Base-by-base conservation (phyloP, 2,888 invertebrate genomes). In the Polylopha cassiicola region DNA sequence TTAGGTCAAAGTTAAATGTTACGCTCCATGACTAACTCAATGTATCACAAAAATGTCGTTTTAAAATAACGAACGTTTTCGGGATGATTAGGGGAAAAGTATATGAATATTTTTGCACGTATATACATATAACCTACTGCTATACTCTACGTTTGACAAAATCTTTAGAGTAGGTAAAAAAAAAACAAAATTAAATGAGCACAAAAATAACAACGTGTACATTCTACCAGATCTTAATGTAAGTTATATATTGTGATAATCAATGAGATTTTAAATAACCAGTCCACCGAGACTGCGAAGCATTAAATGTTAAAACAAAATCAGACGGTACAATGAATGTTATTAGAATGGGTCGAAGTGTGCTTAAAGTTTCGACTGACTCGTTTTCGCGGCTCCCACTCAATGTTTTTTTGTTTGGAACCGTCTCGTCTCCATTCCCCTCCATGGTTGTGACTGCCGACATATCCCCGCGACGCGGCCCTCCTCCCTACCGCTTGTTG, bases 211-310 rank as follows among this genome's bases (percentile, higher is more conserved):
- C 72, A 73, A 73, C 65, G 68, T 73, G 65, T 75, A 73, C 70
- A 69, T 73, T 73, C 71, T 75, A 74, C 66, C 79, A 79, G 78
- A 81, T 80, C 81, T 81, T 80, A 73, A 65, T 67, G 61, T 82
- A 82, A 76, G 74, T 73, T 81, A 82, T 72, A 73, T 74, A 77
- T 73, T 82, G 84, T 85, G 84, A 85, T 85, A 85, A 77, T 69
- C 72, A 73, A 76, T 82, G 84, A 85, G 84, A 85, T 84, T 85
- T 73, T 63, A 70, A 70, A 71, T 70, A 72, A 73, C 67, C 73
- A 68, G 72, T 66, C 62, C 59, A 42, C 46, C 46, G 53, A 21
- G 65, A 61, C 65, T 70, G 71, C 73, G 65, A 65, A 65, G 73
- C 73, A 73, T 73, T 70, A 65, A 62, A 41, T 33, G 29, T 58